Percentiles rank a stretch among this genome's conserved stretches.
phyloP scores from a whole-genome alignment of 2,113 vertebrate species.

The Puntigrus tetrazona region DNA sequence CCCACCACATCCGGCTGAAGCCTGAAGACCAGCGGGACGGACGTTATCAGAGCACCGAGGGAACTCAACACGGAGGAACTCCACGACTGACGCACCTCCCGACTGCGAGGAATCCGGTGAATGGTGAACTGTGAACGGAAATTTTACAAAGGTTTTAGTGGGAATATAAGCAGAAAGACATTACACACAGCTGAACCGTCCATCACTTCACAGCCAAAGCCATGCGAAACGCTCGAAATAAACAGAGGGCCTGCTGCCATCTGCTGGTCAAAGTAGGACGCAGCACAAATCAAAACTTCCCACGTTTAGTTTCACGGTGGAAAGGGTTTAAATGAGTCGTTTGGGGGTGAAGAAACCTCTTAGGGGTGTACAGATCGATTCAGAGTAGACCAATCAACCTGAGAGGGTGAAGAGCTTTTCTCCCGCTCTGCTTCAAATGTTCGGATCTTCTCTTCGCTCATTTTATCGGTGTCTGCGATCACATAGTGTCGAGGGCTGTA shows the following conservation, averaged over 20 bases:
- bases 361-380: background rate
- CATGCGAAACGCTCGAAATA: background rate
- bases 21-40: conserved; percentile 81
- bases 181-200: background rate
- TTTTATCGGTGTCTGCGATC: conserved; percentile 86
- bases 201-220: background rate
- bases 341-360: background rate
- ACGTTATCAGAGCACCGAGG: conserved; percentile 74
- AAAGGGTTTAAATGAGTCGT: background rate
- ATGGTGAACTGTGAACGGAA: conserved; percentile 85
- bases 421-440: conserved; percentile 77
- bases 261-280: conserved; percentile 27
- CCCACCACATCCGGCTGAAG: conserved; percentile 93
- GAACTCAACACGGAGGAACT: conserved; percentile 82
- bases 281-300: background rate
- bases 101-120: conserved; percentile 85
- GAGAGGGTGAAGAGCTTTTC: conserved; percentile 54
- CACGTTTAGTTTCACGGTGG: background rate
- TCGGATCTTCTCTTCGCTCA: conserved; percentile 89
- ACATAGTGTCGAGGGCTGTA: conserved; percentile 88
- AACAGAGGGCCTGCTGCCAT: conserved; percentile 23
- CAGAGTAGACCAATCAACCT: conserved; percentile 58
- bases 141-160: background rate
- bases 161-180: background rate
- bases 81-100: conserved; percentile 92